These are phyloP conservation scores for Danionella cerebrum DNA, from an alignment of 2,113 vertebrate species.

Conservation along the genomic window DNA sequence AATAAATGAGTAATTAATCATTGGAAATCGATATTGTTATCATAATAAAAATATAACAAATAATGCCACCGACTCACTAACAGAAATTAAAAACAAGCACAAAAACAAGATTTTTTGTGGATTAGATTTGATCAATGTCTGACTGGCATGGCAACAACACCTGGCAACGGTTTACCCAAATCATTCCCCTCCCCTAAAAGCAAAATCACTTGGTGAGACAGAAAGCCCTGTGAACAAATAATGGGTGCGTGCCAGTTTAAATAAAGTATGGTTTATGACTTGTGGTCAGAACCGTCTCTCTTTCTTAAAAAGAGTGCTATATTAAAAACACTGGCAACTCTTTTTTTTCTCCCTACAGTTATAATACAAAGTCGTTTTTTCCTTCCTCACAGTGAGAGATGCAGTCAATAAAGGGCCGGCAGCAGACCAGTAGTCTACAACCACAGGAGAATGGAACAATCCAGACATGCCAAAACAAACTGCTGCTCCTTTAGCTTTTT, in stretches of 20 bases:
- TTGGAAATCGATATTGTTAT: too few species aligned
- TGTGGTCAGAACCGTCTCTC: slow-evolving; percentile 91
- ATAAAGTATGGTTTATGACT: slow-evolving; percentile 92
- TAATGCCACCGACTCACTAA: too few species aligned
- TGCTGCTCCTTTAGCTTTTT: slow-evolving; percentile 62
- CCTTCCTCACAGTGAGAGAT: slow-evolving; percentile 75
- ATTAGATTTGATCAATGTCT: slow-evolving; percentile 80
- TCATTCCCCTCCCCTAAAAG: slow-evolving; percentile 70
- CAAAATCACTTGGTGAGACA: slow-evolving; percentile 82
- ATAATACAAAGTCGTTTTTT: slow-evolving; percentile 86
- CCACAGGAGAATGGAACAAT: slow-evolving; percentile 57
- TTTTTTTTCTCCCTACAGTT: slow-evolving; percentile 73
- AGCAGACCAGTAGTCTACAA: slow-evolving; percentile 69
- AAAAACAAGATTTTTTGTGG: too few species aligned
- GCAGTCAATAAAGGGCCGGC: slow-evolving; percentile 78
- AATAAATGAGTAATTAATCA: too few species aligned
- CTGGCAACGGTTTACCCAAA: slow-evolving; percentile 68
- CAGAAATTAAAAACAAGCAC: too few species aligned
- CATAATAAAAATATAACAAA: too few species aligned
- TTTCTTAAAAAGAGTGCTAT: slow-evolving; percentile 72
- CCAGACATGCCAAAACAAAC: slow-evolving; percentile 68
- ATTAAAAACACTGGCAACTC: slow-evolving; percentile 81
- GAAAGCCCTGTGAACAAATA: slow-evolving; percentile 96
- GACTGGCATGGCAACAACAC: slow-evolving; percentile 93
- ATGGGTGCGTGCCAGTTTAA: slow-evolving; percentile 88